Evolutionary conservation across 2,113 vertebrate species (phyloP), one percentile per base, ranked within the genome.

Genomic region (Pachypanchax playfairii): DNA sequence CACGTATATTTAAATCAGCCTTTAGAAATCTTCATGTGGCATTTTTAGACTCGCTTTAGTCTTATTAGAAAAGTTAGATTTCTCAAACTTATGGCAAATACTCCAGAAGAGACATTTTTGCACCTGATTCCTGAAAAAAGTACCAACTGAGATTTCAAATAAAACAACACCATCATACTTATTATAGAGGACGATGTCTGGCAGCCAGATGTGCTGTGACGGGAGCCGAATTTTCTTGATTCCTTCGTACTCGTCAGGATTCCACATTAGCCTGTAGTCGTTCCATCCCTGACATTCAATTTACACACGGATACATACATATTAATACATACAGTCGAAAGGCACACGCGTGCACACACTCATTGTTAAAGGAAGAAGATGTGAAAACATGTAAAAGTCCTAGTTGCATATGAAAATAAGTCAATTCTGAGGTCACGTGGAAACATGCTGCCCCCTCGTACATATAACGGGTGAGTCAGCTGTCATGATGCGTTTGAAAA

Each of bases 141-240:
- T 65, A 46, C 58, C 39, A 74, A 43, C 43, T 50, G 22, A 25
- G 12, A 50, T 59, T n/a, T n/a, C n/a, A n/a, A 24, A 17, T 5
- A 31, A 56, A 47, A 50, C 57, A 21, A 5, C 4, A 4, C 0
- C 14, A 39, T 59, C 75, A 0, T 77, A 93, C 92, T 93, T 93
- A 82, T 93, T 93, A 73, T 93, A 93, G 47, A 93, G 90, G 43
- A 93, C 91, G 13, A 93, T 93, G 84, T 93, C 92, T 6, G 92
- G 92, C 59, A 93, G 82, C 92, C 92, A 93, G 76, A 93, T 92
- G 81, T 92, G 91, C 58, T 88, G 91, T n/a, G 92, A 88, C 0
- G 91, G 90, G 17, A 93, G 89, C 1, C 91, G 86, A 5, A 93
- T 88, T 79, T 92, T 92, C 63, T 91, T 89, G 41, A 93, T 92